phyloP scores from a whole-genome alignment of 2,113 vertebrate species.

The Corythaixoides concolor region DNA sequence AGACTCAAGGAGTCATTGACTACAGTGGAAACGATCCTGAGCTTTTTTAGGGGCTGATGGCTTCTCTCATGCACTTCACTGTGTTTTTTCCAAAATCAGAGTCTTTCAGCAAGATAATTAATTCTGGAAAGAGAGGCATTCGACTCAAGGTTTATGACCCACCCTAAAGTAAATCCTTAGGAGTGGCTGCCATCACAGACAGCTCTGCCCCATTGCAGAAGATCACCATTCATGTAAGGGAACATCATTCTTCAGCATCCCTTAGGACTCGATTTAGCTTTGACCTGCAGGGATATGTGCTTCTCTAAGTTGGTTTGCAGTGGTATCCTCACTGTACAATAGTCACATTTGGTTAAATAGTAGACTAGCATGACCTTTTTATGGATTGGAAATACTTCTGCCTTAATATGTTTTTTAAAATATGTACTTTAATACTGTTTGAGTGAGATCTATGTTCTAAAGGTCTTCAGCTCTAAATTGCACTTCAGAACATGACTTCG shows the following conservation, averaged over 20 bases:
- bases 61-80: background rate
- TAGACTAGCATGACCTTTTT: background rate
- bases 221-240: background rate
- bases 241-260: background rate
- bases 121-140: background rate
- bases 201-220: background rate
- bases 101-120: background rate
- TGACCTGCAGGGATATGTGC: background rate
- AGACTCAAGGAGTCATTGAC: background rate
- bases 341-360: background rate
- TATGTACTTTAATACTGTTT: background rate
- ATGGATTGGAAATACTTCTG: background rate
- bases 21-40: background rate
- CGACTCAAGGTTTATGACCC: background rate
- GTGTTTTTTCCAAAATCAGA: background rate
- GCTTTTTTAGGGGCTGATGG: fast-evolving
- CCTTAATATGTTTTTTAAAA: background rate
- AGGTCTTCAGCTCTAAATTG: background rate
- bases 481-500: background rate
- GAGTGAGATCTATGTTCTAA: background rate
- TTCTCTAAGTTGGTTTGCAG: background rate
- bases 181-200: background rate
- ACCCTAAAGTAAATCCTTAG: background rate
- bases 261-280: background rate
- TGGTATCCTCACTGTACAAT: background rate